These are phyloP conservation scores for Hippocampus guttulatus DNA, from an alignment of 2,113 vertebrate genomes.

Conservation along the genomic window DNA sequence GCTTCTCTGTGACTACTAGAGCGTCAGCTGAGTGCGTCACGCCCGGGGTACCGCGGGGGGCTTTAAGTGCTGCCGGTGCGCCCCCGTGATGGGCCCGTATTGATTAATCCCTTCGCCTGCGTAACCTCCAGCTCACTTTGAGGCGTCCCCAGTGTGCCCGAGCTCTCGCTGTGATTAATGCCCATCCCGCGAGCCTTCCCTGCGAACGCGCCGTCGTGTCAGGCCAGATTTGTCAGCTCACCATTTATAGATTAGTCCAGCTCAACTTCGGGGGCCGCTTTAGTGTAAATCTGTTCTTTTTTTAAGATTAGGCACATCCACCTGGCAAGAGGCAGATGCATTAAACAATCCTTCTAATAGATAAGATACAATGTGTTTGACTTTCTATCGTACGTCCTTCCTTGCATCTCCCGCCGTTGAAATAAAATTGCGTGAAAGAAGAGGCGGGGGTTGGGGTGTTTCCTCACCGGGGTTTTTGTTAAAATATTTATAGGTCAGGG, in stretches of 20 bases:
- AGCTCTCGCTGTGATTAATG: slow-evolving; percentile 86
- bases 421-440: slow-evolving; percentile 98
- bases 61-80: slow-evolving; percentile 78
- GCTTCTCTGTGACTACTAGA: neutral
- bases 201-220: slow-evolving; percentile 80
- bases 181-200: slow-evolving; percentile 79
- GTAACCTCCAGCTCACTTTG: slow-evolving; percentile 85
- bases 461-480: slow-evolving; percentile 97
- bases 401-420: slow-evolving; percentile 84
- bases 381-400: slow-evolving; percentile 83
- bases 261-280: slow-evolving; percentile 84
- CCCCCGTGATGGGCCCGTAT: slow-evolving; percentile 78
- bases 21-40: slow-evolving; percentile 25
- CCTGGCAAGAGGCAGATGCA: slow-evolving; percentile 84
- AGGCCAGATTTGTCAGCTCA: slow-evolving; percentile 87
- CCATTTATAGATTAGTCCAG: slow-evolving; percentile 92
- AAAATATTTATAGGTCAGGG: slow-evolving; percentile 99
- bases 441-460: slow-evolving; percentile 60
- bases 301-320: slow-evolving; percentile 58
- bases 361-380: slow-evolving; percentile 90
- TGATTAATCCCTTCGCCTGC: slow-evolving; percentile 84
- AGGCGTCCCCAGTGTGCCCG: slow-evolving; percentile 78
- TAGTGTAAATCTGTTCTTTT: slow-evolving; percentile 79
- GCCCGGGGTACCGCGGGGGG: slow-evolving; percentile 50
- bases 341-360: slow-evolving; percentile 96